Evolutionary conservation across 2,797 vertebrate species (phyloP).

Genomic region (Eptatretus atami): DNA sequence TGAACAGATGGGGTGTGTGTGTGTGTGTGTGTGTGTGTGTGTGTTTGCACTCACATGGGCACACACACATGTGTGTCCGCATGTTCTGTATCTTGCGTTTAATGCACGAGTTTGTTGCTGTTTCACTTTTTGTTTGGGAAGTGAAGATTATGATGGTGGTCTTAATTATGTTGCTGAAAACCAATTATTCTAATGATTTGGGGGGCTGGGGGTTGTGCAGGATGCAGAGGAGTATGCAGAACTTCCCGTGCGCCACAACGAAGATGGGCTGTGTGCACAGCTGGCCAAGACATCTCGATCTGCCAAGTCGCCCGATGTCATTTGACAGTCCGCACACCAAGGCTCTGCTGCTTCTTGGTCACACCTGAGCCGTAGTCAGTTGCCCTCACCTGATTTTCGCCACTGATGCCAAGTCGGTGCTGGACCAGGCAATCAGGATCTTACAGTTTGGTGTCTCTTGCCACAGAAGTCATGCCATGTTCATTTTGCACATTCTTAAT

Average conservation of each 20-base stretch:
- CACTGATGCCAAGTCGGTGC: constrained; percentile 72
- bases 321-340: constrained; percentile 83
- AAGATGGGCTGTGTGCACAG: constrained; percentile 81
- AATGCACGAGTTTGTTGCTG: too few species aligned
- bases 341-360: constrained; percentile 71
- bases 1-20: not conserved
- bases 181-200: not conserved
- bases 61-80: too few species aligned
- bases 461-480: too few species aligned
- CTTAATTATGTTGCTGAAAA: not conserved
- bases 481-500: too few species aligned
- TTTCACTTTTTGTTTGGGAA: too few species aligned
- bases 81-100: too few species aligned
- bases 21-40: constrained; percentile 4
- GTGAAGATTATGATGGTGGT: not conserved
- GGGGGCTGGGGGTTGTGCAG: constrained; percentile 15
- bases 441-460: constrained; percentile 35
- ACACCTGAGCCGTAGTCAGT: constrained; percentile 39
- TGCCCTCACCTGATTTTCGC: constrained; percentile 69
- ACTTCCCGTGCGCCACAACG: constrained; percentile 82
- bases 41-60: not conserved
- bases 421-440: constrained; percentile 71
- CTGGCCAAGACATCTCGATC: constrained; percentile 52
- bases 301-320: constrained; percentile 45
- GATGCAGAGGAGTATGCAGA: constrained; percentile 81